Conservation (phyloP, 2,888 invertebrate species). For the Exocentrus adspersus region DNA sequence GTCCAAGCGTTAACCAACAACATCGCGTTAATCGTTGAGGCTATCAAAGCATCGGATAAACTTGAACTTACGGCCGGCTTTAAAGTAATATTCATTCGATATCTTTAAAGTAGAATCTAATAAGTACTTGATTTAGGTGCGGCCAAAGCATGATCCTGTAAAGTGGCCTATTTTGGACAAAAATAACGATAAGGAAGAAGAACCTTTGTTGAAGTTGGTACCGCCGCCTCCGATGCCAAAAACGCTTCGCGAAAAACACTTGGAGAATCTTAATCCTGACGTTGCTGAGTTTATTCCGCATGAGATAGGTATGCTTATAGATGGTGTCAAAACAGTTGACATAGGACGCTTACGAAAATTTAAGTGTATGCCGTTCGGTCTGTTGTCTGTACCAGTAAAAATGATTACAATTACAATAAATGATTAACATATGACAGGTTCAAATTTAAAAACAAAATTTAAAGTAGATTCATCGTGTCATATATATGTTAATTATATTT, state of each 20-base stretch:
- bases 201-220: slow-evolving; percentile 70
- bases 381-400: no score
- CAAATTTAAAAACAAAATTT: no score
- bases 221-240: slow-evolving; percentile 79
- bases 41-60: slow-evolving; percentile 86
- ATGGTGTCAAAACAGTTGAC: no score
- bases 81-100: slow-evolving; percentile 71
- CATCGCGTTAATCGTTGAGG: slow-evolving; percentile 82
- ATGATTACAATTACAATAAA: no score
- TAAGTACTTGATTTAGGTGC: slow-evolving; percentile 68
- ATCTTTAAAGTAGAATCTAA: slow-evolving; percentile 72
- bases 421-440: no score
- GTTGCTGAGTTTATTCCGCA: slow-evolving; percentile 86
- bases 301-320: slow-evolving; percentile 39
- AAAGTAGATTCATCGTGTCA: no score
- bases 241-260: slow-evolving; percentile 63
- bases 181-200: slow-evolving; percentile 51
- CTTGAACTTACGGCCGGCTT: slow-evolving; percentile 80
- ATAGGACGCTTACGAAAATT: no score
- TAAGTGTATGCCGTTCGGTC: no score
- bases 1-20: slow-evolving; percentile 89
- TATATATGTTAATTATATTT: no score
- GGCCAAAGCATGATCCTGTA: slow-evolving; percentile 83
- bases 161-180: slow-evolving; percentile 89
- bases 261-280: slow-evolving; percentile 81